These are phyloP conservation scores for Mystacornis crossleyi DNA, from an alignment of 2,113 vertebrate genomes.

Conservation along the genomic window DNA sequence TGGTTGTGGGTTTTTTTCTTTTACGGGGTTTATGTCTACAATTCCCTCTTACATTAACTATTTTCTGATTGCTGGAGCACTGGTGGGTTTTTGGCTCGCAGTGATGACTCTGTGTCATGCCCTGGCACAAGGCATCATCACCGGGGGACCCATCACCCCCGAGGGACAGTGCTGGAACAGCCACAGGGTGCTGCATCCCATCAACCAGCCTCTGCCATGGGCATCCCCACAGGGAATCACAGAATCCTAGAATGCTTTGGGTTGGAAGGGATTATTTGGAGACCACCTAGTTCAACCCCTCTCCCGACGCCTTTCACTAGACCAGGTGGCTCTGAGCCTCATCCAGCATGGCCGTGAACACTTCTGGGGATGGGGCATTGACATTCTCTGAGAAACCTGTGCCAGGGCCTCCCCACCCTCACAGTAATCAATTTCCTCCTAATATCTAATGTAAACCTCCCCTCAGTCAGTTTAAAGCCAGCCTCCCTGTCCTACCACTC, in stretches of 20 bases:
- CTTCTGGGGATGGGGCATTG: background rate
- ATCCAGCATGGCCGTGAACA: rapidly evolving
- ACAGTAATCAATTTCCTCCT: background rate
- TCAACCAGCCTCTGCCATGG: background rate
- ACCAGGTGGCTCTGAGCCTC: background rate
- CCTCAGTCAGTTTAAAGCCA: background rate
- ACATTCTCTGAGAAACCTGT: background rate
- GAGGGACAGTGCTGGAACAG: background rate
- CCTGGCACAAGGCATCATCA: background rate
- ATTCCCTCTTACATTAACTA: background rate
- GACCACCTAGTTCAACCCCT: background rate
- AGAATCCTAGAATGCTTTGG: background rate
- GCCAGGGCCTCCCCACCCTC: background rate
- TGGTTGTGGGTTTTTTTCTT: background rate
- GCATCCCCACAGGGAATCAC: background rate
- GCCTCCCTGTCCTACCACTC: background rate
- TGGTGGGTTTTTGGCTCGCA: background rate
- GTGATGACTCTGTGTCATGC: rapidly evolving
- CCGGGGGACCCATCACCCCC: rapidly evolving
- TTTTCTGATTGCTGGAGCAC: background rate
- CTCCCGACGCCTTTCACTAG: background rate
- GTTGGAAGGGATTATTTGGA: background rate
- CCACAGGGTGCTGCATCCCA: background rate
- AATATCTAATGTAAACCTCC: background rate
- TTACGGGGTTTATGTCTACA: background rate